phyloP scores from a whole-genome alignment of 2,797 vertebrate genomes.

The Muscicapa striata region DNA sequence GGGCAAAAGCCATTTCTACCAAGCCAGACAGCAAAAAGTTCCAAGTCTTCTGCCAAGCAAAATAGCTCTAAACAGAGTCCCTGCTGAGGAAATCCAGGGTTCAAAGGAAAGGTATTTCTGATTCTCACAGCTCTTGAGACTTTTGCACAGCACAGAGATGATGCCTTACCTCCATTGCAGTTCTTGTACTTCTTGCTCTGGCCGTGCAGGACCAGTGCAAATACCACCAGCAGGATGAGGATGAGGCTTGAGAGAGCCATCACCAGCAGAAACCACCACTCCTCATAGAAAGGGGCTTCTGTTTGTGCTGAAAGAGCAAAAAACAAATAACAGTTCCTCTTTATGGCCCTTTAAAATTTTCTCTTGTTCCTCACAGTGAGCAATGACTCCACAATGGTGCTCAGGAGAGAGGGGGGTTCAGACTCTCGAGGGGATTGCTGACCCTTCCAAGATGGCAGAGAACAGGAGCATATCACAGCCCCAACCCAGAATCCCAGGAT shows the following conservation, averaged over 20 bases:
- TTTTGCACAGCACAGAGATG: rapidly evolving
- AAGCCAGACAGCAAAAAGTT: background rate
- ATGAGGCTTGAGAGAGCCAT: constrained; percentile 90
- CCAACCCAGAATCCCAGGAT: background rate
- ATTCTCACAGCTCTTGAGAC: background rate
- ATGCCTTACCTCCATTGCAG: constrained; percentile 81
- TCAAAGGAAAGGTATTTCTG: background rate
- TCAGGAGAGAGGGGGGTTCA: background rate
- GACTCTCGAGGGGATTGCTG: background rate
- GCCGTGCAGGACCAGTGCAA: constrained; percentile 86
- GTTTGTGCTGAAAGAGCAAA: constrained; percentile 79
- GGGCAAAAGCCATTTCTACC: background rate
- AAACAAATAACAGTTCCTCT: background rate
- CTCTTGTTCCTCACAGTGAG: background rate
- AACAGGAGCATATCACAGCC: background rate
- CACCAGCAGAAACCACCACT: constrained; percentile 97
- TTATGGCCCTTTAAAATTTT: background rate
- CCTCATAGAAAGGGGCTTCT: constrained; percentile 90
- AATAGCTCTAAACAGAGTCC: background rate
- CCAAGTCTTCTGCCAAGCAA: background rate
- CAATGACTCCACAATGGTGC: rapidly evolving
- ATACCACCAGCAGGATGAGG: constrained; percentile 87
- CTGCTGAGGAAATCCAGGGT: background rate
- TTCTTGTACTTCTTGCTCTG: constrained; percentile 89
- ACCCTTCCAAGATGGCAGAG: background rate